phyloP scores from a whole-genome alignment of 2,113 vertebrate genomes.

The Sterrhoptilus dennistouni region DNA sequence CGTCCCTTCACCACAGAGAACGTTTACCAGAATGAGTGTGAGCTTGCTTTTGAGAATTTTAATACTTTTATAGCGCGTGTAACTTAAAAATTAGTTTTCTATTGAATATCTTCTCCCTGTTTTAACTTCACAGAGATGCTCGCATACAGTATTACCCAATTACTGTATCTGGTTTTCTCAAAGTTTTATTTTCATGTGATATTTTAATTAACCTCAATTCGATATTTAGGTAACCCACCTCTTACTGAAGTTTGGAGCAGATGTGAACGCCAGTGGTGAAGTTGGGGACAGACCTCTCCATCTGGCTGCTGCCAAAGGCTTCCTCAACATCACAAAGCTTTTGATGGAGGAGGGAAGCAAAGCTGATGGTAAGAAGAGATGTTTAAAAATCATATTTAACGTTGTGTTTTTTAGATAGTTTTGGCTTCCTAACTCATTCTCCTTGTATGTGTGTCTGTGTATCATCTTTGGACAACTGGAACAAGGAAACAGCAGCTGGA shows the following conservation, averaged over 20 bases:
- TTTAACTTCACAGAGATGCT: neutral
- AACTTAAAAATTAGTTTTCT: neutral
- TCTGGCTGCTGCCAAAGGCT: constrained; percentile 90
- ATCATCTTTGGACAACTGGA: neutral
- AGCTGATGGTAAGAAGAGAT: constrained; percentile 80
- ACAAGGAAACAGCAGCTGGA: neutral
- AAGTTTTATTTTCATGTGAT: neutral
- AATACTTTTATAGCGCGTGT: neutral
- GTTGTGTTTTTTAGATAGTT: neutral
- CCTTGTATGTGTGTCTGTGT: neutral
- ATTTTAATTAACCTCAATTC: neutral
- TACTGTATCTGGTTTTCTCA: neutral
- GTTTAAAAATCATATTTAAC: neutral
- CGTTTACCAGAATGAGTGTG: neutral
- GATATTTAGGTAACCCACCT: constrained; percentile 81
- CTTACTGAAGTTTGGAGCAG: constrained; percentile 89
- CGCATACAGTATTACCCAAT: accelerated
- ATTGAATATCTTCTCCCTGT: neutral
- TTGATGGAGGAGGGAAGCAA: constrained; percentile 86
- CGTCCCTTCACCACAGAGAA: neutral
- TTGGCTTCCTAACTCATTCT: neutral
- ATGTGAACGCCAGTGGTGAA: constrained; percentile 89
- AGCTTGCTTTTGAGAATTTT: neutral
- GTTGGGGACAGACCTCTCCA: constrained; percentile 93
- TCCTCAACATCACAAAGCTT: constrained; percentile 83